Evolutionary conservation across 2,113 vertebrate species (phyloP).

Genomic region (Lanius ludovicianus): DNA sequence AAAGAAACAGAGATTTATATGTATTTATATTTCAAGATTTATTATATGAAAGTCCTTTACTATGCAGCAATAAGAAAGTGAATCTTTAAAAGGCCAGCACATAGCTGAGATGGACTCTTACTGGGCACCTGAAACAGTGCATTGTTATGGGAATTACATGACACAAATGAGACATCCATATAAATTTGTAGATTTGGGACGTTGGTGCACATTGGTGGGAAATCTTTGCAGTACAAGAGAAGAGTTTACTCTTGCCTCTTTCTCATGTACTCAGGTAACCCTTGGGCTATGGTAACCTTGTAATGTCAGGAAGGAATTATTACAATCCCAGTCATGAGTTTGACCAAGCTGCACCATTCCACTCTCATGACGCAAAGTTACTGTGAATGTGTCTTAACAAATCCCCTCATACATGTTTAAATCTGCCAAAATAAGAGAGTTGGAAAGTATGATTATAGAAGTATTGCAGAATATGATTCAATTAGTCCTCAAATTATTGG

Average conservation of each 20-base stretch:
- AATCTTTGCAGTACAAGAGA: not conserved
- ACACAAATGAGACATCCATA: not conserved
- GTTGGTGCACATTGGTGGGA: not conserved
- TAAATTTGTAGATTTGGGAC: not conserved
- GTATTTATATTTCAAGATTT: not conserved
- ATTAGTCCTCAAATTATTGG: not conserved
- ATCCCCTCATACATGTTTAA: not conserved
- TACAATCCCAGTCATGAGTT: not conserved
- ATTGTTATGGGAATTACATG: not conserved
- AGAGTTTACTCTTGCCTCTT: not conserved
- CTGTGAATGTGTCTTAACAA: not conserved
- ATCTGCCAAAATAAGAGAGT: not conserved
- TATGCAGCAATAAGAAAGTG: not conserved
- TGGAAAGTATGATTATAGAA: not conserved
- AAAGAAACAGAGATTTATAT: not conserved
- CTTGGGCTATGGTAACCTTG: not conserved
- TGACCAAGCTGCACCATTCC: slow-evolving; percentile 14
- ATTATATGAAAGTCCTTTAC: not conserved
- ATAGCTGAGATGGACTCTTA: not conserved
- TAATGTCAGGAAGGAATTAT: not conserved
- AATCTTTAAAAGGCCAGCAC: not conserved
- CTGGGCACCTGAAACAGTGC: not conserved
- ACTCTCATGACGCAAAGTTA: not conserved
- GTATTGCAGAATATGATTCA: not conserved
- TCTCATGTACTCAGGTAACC: not conserved